Conservation (phyloP, 2,113 vertebrate genomes). For the Lepus americanus region DNA sequence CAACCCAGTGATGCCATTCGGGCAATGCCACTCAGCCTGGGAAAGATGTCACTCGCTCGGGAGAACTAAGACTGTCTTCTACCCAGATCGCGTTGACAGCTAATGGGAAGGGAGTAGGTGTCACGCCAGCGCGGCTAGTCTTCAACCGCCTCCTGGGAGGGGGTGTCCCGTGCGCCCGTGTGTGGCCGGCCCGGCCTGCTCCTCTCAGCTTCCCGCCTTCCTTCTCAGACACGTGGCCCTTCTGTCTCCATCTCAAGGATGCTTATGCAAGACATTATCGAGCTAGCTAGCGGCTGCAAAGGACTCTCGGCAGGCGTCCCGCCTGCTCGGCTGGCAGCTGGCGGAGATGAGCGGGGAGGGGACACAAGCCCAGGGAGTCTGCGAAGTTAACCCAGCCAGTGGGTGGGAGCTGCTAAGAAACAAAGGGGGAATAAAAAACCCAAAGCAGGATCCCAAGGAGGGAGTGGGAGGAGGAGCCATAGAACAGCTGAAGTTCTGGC, state of each 20-base stretch:
- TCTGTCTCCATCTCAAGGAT: conserved; percentile 13
- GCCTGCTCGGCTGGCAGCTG: conserved; percentile 66
- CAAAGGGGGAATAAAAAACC: conserved; percentile 20
- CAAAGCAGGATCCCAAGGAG: not conserved
- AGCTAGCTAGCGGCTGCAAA: too few species aligned
- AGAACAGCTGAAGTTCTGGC: not conserved
- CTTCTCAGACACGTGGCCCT: conserved; percentile 33
- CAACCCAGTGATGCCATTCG: not conserved
- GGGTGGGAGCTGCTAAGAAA: conserved; percentile 75
- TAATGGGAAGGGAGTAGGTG: not conserved
- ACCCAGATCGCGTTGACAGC: not conserved
- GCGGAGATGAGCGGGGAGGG: conserved; percentile 75
- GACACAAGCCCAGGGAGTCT: conserved; percentile 69
- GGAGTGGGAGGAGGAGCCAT: too few species aligned
- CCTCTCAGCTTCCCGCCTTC: not conserved
- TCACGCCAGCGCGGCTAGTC: not conserved
- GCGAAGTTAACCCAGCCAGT: conserved; percentile 71
- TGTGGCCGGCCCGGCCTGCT: not conserved
- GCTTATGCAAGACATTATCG: conserved; percentile 70
- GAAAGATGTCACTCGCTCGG: not conserved
- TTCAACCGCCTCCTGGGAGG: conserved; percentile 10
- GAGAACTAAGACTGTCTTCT: not conserved
- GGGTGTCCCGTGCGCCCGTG: not conserved
- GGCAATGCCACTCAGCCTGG: not conserved
- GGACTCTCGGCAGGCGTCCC: too few species aligned